Percentiles rank a stretch among this genome's conserved stretches.
Evolutionary conservation across 2,113 vertebrate species (phyloP).

Genomic region (Ranitomeya imitator): DNA sequence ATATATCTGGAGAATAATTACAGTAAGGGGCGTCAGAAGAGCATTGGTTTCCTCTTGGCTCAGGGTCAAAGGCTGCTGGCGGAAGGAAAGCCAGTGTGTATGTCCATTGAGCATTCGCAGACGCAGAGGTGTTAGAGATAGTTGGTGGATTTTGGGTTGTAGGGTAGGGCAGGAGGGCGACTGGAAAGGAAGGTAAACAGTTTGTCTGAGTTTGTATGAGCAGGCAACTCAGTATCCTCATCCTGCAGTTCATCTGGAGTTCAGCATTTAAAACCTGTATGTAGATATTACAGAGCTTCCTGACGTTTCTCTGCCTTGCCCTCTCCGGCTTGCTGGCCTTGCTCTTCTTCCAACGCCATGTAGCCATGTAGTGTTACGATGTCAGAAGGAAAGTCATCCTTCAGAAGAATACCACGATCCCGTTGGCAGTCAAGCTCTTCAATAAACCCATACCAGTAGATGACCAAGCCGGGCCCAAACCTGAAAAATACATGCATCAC

Average conservation of each 20-base stretch:
- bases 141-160: slow-evolving; percentile 75
- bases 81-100: slow-evolving; percentile 83
- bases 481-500: slow-evolving; percentile 67
- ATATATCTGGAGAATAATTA: neutral
- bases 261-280: slow-evolving; percentile 84
- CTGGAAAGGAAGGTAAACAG: slow-evolving; percentile 78
- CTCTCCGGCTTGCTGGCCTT: slow-evolving; percentile 46
- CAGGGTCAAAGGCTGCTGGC: slow-evolving; percentile 75
- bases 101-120: slow-evolving; percentile 75
- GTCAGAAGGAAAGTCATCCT: slow-evolving; percentile 92
- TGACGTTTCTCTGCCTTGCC: slow-evolving; percentile 76
- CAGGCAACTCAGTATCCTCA: slow-evolving; percentile 68
- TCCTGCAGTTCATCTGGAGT: slow-evolving; percentile 88
- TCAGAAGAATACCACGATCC: slow-evolving; percentile 92
- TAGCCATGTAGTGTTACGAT: slow-evolving; percentile 85
- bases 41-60: slow-evolving; percentile 38
- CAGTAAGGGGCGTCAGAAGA: slow-evolving; percentile 18
- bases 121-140: slow-evolving; percentile 77
- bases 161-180: slow-evolving; percentile 70
- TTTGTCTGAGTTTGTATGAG: slow-evolving; percentile 79
- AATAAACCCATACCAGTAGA: slow-evolving; percentile 98
- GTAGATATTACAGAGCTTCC: slow-evolving; percentile 88
- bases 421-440: slow-evolving; percentile 94
- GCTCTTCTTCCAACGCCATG: slow-evolving; percentile 62
- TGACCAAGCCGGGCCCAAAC: slow-evolving; percentile 95